Percentiles rank a stretch among this genome's conserved stretches.
Conservation (phyloP, 2,113 vertebrate genomes). For the Sula dactylatra region DNA sequence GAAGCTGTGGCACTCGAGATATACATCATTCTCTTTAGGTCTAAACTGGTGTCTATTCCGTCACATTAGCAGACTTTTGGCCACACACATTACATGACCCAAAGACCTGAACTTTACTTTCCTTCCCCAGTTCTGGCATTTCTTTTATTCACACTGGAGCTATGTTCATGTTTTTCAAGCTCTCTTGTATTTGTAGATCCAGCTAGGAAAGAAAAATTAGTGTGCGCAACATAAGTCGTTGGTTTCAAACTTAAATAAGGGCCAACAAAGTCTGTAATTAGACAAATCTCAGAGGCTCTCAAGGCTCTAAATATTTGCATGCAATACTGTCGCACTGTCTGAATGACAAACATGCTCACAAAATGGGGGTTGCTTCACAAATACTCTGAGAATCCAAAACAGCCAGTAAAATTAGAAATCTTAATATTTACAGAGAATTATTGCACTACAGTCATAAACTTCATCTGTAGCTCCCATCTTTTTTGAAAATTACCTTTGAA, state of each 20-base stretch:
- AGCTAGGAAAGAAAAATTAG: not conserved
- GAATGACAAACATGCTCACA: not conserved
- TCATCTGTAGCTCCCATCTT: not conserved
- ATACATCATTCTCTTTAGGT: not conserved
- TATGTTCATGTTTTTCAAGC: not conserved
- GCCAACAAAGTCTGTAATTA: not conserved
- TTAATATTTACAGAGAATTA: not conserved
- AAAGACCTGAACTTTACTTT: not conserved
- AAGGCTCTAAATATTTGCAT: not conserved
- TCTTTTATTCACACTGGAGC: not conserved
- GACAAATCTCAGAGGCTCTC: not conserved
- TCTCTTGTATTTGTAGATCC: not conserved
- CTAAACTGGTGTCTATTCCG: not conserved
- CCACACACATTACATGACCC: not conserved
- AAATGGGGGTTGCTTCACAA: not conserved
- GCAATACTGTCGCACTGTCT: not conserved
- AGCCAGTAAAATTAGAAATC: not conserved
- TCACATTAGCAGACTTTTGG: not conserved
- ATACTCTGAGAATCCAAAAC: not conserved
- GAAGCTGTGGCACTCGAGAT: not conserved
- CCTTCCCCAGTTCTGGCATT: not conserved
- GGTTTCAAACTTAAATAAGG: not conserved
- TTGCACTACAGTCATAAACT: not conserved
- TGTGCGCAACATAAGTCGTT: not conserved
- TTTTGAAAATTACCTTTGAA: not conserved